These are phyloP conservation scores for Ypsolopha scabrella DNA, from an alignment of 2,888 invertebrate genomes.

Conservation along the genomic window DNA sequence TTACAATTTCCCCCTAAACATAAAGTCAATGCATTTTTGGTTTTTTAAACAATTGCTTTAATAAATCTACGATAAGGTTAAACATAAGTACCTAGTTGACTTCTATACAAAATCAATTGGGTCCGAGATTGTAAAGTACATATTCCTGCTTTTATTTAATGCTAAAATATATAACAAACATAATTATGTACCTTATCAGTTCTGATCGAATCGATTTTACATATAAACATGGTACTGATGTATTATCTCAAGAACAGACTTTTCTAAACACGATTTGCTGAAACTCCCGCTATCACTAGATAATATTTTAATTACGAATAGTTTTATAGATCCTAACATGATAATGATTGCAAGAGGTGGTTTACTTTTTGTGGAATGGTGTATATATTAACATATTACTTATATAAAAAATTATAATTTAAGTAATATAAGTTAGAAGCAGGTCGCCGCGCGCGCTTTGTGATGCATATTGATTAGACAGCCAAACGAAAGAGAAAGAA, in stretches of 20 bases:
- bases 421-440: slow-evolving; percentile 9
- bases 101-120: neutral
- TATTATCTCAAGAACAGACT: neutral
- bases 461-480: slow-evolving; percentile 10
- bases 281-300: slow-evolving; percentile 17
- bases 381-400: slow-evolving; percentile 9
- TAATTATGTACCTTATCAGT: too few relatives aligned
- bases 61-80: slow-evolving; percentile 1
- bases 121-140: too few relatives aligned
- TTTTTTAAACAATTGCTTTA: slow-evolving; percentile 26
- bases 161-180: too few relatives aligned
- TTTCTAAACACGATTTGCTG: slow-evolving; percentile 8
- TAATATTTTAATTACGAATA: slow-evolving; percentile 6
- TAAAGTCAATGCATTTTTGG: slow-evolving; percentile 28
- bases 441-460: slow-evolving; percentile 8
- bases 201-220: neutral
- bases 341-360: slow-evolving; percentile 16
- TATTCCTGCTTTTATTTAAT: too few relatives aligned
- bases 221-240: neutral
- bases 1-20: neutral
- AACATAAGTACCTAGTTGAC: too few relatives aligned
- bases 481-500: neutral
- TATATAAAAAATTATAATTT: slow-evolving; percentile 16
- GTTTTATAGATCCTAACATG: neutral
- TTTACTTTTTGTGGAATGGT: slow-evolving; percentile 29